Evolutionary conservation across 2,797 vertebrate genomes (phyloP).

Genomic region (Fistularia commersonii): DNA sequence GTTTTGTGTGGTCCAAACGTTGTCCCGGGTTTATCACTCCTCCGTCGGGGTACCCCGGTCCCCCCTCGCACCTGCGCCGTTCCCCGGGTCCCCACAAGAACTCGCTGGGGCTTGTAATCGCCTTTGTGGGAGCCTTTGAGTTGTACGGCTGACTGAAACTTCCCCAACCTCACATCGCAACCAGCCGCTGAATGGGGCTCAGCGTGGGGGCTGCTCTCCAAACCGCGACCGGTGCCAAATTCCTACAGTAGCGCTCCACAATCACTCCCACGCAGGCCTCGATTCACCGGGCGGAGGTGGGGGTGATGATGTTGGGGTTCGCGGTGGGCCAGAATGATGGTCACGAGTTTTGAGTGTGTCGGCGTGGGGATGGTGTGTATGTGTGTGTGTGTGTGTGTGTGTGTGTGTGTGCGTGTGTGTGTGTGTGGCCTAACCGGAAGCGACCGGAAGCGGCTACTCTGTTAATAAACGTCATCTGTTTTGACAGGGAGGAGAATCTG

Average conservation of each 20-base stretch:
- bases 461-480: too few relatives aligned
- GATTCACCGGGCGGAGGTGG: conserved; percentile 74
- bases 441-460: too few relatives aligned
- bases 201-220: conserved; percentile 94
- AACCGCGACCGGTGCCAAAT: conserved; percentile 89
- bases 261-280: conserved; percentile 88
- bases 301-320: conserved; percentile 8
- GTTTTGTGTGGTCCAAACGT: conserved; percentile 89
- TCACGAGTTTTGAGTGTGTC: conserved; percentile 1
- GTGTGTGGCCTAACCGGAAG: too few relatives aligned
- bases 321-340: neutral
- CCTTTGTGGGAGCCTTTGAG: conserved; percentile 98
- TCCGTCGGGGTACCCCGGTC: conserved; percentile 83
- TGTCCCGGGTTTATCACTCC: conserved; percentile 86
- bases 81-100: conserved; percentile 96
- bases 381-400: too few relatives aligned
- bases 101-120: conserved; percentile 99
- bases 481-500: too few relatives aligned
- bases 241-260: conserved; percentile 94
- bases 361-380: neutral
- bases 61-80: conserved; percentile 93
- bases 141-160: conserved; percentile 93
- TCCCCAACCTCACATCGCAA: conserved; percentile 92
- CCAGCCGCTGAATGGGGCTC: conserved; percentile 91
- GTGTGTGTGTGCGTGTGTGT: too few relatives aligned